Evolutionary conservation across 2,888 invertebrate species (phyloP).

Genomic region (Dioctria linearis): DNA sequence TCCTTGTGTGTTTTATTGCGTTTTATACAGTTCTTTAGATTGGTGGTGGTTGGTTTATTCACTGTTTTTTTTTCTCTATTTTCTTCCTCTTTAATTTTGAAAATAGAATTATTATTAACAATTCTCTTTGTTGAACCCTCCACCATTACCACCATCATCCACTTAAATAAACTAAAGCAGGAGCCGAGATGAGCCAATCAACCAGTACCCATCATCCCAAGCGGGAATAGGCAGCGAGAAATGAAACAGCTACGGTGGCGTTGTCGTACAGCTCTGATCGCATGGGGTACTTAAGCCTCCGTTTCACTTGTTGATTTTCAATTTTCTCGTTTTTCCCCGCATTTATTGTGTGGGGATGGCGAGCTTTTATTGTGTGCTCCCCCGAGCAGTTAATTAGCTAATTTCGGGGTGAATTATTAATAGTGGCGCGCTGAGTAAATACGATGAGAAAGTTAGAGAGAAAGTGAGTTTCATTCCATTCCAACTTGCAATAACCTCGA

Average conservation of each 20-base stretch:
- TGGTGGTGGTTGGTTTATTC: too few relatives aligned
- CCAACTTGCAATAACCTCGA: not conserved
- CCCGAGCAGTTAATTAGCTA: slow-evolving; percentile 62
- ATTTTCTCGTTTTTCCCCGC: slow-evolving; percentile 44
- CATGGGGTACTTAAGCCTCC: slow-evolving; percentile 25
- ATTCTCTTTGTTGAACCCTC: slow-evolving; percentile 61
- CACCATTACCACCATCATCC: slow-evolving; percentile 15
- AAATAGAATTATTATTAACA: slow-evolving; percentile 62
- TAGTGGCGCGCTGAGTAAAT: slow-evolving; percentile 59
- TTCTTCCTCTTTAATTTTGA: slow-evolving; percentile 58
- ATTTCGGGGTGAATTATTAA: slow-evolving; percentile 63
- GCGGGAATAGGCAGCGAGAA: not conserved
- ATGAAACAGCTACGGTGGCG: not conserved
- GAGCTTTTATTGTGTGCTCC: slow-evolving; percentile 44
- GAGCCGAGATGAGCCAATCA: not conserved
- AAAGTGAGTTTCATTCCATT: slow-evolving; percentile 9
- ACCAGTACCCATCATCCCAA: not conserved
- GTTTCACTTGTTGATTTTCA: slow-evolving; percentile 54
- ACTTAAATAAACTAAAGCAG: not conserved
- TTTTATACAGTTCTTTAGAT: slow-evolving; percentile 25
- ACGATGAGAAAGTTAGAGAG: slow-evolving; percentile 46
- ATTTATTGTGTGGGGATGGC: not conserved
- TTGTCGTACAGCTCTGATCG: not conserved
- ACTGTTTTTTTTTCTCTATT: not conserved
- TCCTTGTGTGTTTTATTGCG: not conserved